Base-by-base conservation (phyloP, 2,797 vertebrate genomes). In the Malacoraja senta region DNA sequence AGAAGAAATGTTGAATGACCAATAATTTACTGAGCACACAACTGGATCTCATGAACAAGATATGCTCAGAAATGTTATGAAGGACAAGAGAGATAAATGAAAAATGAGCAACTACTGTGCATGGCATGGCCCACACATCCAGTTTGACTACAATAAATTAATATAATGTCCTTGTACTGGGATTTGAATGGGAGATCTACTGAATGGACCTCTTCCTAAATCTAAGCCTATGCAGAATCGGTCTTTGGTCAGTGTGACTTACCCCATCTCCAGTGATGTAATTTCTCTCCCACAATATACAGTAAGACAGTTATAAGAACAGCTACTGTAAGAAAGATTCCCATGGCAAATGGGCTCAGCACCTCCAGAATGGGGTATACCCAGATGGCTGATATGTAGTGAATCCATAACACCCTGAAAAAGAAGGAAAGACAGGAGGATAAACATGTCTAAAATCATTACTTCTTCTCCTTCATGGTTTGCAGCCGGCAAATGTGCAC, bases 281-380 rank as follows among this genome's bases (percentile, higher is more conserved):
- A 93, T 58, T 91, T 58, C 83, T 95, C 95, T 93, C 96, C 95
- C 68, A 96, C 94, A 93, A 96, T 94, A 93, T 94, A 96, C 65
- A 96, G 95, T 32, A 93, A 94, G 63, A 94, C 94, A 93, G 96
- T 93, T 93, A 94, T 76, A 35, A 95, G 61, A 1, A 94, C 94
- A 8, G 95, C 93, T 0, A 81, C 63, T 17, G 93, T 93, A 77
- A 96, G 94, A 94, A 97, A 96, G n/a, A 95, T 0, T 3, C 93
- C 91, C 93, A 95, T 93, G 35, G 95, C 95, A 65, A 93, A 15
- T 1, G 93, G 93, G 91, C 94, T 94, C 58, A 96, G 94, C 26
- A 95, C 95, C 93, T 94, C 95, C 94, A 96, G 94, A 94, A 96
- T 95, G 65, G 95, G 96, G 93, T 95, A 96, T n/a, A 95, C 95